Conservation (phyloP, 2,797 vertebrate genomes). For the Diglossa cyanea region DNA sequence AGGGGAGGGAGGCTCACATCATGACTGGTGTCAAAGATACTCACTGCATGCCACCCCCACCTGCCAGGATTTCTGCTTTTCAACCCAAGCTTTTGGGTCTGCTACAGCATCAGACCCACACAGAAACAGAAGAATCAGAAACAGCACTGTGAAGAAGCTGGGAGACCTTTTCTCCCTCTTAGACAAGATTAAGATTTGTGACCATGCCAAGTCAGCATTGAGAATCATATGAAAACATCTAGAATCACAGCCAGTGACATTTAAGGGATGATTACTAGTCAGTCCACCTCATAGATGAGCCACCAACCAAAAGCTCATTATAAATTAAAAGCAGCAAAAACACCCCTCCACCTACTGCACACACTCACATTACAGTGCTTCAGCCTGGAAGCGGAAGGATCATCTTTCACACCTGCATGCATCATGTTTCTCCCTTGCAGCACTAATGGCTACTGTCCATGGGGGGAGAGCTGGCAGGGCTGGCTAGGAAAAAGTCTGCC, state of each 20-base stretch:
- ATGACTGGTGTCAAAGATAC: neutral
- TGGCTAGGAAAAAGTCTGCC: neutral
- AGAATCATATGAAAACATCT: neutral
- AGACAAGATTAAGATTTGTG: neutral
- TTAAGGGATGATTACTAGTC: neutral
- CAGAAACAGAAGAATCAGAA: neutral
- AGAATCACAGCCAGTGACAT: neutral
- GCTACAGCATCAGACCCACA: neutral
- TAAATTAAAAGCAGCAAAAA: constrained; percentile 3
- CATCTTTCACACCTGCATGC: neutral
- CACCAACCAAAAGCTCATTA: neutral
- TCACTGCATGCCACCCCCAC: neutral
- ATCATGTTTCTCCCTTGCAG: neutral
- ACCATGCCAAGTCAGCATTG: neutral
- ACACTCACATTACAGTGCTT: neutral
- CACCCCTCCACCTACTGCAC: neutral
- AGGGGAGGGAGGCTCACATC: neutral
- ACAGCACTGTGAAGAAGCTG: neutral
- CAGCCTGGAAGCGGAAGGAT: constrained; percentile 8
- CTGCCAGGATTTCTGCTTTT: neutral
- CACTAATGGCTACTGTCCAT: neutral
- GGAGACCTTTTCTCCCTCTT: neutral
- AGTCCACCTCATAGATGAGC: neutral
- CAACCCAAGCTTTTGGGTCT: neutral
- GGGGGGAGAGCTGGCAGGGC: neutral